Conservation (phyloP, 2,113 vertebrate genomes). For the Laterallus jamaicensis region DNA sequence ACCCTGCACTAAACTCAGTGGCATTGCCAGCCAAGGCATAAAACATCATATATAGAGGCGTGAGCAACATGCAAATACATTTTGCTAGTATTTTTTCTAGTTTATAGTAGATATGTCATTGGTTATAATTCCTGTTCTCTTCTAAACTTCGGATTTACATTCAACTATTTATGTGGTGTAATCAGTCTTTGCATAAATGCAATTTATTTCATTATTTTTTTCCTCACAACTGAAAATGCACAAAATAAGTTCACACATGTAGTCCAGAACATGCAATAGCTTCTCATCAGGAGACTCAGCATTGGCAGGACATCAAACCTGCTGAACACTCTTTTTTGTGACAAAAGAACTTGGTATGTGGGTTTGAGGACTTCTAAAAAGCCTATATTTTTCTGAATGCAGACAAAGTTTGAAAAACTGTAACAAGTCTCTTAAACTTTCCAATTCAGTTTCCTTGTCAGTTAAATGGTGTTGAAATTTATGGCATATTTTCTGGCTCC, state of each 20-base stretch:
- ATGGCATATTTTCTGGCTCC: neutral
- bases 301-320: neutral
- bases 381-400: neutral
- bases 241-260: neutral
- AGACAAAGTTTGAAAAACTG: neutral
- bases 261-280: neutral
- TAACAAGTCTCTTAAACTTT: neutral
- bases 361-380: neutral
- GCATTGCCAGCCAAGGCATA: neutral
- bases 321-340: neutral
- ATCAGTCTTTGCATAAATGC: neutral
- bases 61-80: neutral
- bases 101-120: neutral
- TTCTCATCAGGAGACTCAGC: neutral
- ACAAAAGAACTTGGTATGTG: neutral
- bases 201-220: neutral
- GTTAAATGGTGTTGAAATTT: neutral
- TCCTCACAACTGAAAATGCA: neutral
- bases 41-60: neutral
- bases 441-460: neutral
- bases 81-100: neutral
- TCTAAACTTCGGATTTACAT: neutral
- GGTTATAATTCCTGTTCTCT: neutral
- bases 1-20: neutral
- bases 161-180: neutral